Evolutionary conservation across 2,888 invertebrate genomes (phyloP), one percentile per base, ranked within the genome.

Genomic region (Herminia tarsipennalis): DNA sequence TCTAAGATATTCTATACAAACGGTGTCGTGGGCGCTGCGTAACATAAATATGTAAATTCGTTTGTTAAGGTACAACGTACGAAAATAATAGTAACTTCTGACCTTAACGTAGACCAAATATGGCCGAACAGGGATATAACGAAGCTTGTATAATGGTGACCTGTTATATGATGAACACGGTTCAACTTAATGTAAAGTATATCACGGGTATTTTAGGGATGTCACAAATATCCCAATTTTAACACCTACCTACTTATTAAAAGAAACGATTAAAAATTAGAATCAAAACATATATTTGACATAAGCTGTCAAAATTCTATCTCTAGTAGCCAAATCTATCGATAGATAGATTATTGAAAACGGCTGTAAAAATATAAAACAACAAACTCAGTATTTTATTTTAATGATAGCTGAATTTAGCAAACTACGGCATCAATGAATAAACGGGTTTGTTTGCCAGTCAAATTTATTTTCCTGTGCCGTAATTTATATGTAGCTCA

Each of bases 141-240:
- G 33, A 14, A 44, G 34, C 46, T 38, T 38, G 44, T 38, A 39
- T 49, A 16, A 28, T 22, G 32, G n/a, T 33, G 41, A 47, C 44
- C 39, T 50, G 39, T 32, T 36, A 10, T 27, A 24, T 9, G 12
- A 10, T 17, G 10, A n/a, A 39, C 24, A 14, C 10, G 24, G 33
- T 45, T 45, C 32, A 43, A 46, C 13, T 13, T 37, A 30, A 40
- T 41, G 29, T 25, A 46, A 49, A 45, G 10, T 33, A 40, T 32
- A 48, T 9, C 29, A 41, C n/a, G n/a, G 8, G 9, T 13, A 1
- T 5, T 0, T 54, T 38, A 53, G 53, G 0, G 38, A 2, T 29
- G 38, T 18, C 17, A 20, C 18, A 2, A 12, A 2, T 12, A 10
- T 5, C 0, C n/a, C 16, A n/a, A 17, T 10, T 17, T 6, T 5